Percentiles rank a stretch among this genome's conserved stretches.
These are phyloP conservation scores for Henicopernis longicauda DNA, from an alignment of 2,113 vertebrate species.

Conservation along the genomic window DNA sequence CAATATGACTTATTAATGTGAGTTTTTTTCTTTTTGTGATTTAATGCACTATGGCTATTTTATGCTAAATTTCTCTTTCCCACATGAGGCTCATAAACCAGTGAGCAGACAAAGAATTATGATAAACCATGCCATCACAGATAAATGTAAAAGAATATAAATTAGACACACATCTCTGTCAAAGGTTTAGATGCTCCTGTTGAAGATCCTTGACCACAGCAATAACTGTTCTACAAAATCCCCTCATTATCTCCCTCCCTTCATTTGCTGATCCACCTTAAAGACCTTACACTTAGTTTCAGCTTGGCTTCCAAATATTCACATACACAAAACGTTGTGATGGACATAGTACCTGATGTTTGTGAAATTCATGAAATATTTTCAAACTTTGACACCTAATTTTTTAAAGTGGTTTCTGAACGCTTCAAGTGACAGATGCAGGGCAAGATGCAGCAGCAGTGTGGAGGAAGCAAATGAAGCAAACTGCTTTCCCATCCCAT, in stretches of 20 bases:
- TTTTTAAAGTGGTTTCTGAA: not conserved
- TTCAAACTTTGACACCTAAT: not conserved
- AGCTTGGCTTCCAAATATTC: not conserved
- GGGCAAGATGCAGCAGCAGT: not conserved
- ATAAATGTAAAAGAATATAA: constrained; percentile 5
- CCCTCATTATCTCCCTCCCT: not conserved
- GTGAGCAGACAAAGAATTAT: not conserved
- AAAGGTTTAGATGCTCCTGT: not conserved
- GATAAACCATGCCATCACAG: not conserved
- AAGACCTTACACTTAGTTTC: not conserved
- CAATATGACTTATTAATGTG: not conserved
- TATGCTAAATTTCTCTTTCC: not conserved
- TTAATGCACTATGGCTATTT: not conserved
- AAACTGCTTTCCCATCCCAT: not conserved
- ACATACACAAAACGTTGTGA: not conserved
- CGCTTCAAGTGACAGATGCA: not conserved
- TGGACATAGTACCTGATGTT: not conserved
- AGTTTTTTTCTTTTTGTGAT: not conserved
- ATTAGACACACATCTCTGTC: not conserved
- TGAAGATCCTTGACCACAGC: not conserved
- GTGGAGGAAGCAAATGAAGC: not conserved
- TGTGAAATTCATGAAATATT: not conserved
- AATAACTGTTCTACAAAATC: not conserved
- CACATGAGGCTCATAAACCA: not conserved
- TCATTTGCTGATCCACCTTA: not conserved